These are phyloP conservation scores for Carlito syrichta DNA, from an alignment of 2,113 vertebrate species.

Conservation along the genomic window DNA sequence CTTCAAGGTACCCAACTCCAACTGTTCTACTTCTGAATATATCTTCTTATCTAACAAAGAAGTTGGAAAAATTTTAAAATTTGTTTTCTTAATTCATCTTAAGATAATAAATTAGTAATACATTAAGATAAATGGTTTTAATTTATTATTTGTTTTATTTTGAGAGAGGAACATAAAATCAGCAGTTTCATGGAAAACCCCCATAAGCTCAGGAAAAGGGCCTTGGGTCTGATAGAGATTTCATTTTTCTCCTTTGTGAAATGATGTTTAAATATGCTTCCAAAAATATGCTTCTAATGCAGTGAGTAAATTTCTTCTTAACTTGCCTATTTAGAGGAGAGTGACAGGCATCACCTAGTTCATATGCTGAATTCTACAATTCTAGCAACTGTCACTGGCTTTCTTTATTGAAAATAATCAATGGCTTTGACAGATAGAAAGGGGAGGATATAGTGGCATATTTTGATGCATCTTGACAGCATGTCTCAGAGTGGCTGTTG, in stretches of 20 bases:
- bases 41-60: neutral
- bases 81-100: neutral
- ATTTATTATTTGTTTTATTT: too few relatives aligned
- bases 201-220: neutral
- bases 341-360: conserved; percentile 72
- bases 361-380: conserved; percentile 57
- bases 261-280: conserved; percentile 35
- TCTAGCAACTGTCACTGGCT: conserved; percentile 75
- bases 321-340: conserved; percentile 77
- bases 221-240: conserved; percentile 32
- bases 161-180: conserved; percentile 15
- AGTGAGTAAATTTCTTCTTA: conserved; percentile 45
- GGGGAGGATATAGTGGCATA: conserved; percentile 60
- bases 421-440: conserved; percentile 79
- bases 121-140: too few relatives aligned
- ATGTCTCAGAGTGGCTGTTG: conserved; percentile 71
- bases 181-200: neutral
- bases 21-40: too few relatives aligned
- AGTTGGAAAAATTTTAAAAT: neutral
- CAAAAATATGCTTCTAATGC: conserved; percentile 11
- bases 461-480: conserved; percentile 79
- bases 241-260: conserved; percentile 59
- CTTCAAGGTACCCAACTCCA: conserved; percentile 36
- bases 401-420: conserved; percentile 82
- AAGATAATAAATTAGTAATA: too few relatives aligned